Evolutionary conservation across 2,113 vertebrate genomes (phyloP).

Genomic region (Bombycilla garrulus): DNA sequence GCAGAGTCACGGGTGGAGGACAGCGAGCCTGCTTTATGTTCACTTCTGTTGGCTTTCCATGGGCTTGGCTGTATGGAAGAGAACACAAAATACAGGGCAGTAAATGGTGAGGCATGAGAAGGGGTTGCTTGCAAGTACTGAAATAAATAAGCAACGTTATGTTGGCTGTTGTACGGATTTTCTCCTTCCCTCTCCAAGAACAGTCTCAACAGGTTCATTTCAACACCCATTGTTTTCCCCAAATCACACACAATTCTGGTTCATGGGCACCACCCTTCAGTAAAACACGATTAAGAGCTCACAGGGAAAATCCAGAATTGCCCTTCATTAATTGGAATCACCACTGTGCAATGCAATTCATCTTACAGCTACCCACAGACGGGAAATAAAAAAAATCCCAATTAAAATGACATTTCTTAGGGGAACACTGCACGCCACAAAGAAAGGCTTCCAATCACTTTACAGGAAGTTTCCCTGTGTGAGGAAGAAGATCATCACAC

Average conservation of each 20-base stretch:
- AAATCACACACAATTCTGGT: background rate
- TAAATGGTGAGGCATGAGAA: background rate
- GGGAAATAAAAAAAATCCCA: background rate
- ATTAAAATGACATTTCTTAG: background rate
- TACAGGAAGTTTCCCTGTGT: background rate
- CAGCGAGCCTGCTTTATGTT: conserved; percentile 90
- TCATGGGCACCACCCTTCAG: background rate
- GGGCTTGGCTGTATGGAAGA: conserved; percentile 82
- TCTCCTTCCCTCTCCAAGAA: background rate
- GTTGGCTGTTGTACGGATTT: background rate
- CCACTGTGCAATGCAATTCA: background rate
- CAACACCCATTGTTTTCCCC: background rate
- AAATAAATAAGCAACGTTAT: background rate
- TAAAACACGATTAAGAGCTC: background rate
- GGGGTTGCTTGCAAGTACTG: background rate
- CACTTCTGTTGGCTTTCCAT: conserved; percentile 93
- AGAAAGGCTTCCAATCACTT: background rate
- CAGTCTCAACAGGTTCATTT: background rate
- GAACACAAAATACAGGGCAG: background rate
- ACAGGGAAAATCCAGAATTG: background rate
- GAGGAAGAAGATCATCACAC: background rate
- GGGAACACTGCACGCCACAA: background rate
- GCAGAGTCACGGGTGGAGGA: conserved; percentile 91
- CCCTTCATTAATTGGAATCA: background rate
- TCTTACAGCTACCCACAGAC: background rate